Evolutionary conservation across 2,888 invertebrate species (phyloP).

Genomic region (Eulithis prunata): DNA sequence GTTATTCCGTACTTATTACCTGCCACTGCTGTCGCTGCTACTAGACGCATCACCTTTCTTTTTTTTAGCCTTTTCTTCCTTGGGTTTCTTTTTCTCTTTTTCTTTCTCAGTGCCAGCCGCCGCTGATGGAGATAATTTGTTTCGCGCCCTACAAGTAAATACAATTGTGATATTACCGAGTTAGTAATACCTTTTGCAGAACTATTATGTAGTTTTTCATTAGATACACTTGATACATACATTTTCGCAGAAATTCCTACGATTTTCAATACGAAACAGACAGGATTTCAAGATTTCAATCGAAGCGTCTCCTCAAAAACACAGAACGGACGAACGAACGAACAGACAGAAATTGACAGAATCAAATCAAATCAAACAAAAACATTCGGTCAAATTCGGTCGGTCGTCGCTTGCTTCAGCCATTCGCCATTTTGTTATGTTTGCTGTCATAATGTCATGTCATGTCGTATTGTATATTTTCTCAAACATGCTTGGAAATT

Average conservation of each 20-base stretch:
- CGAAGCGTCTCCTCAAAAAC: conserved; percentile 29
- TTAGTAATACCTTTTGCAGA: conserved; percentile 5
- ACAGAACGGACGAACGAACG: neutral
- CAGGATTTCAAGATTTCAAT: conserved; percentile 3
- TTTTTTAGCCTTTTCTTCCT: conserved; percentile 77
- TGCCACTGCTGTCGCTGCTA: conserved; percentile 91
- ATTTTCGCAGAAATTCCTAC: conserved; percentile 21
- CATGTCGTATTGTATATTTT: too few species aligned
- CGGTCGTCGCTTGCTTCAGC: too few species aligned
- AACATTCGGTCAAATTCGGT: too few species aligned
- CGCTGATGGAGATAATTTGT: conserved; percentile 87
- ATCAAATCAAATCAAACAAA: too few species aligned
- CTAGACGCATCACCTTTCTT: conserved; percentile 90
- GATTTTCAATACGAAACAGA: conserved; percentile 4
- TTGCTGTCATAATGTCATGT: too few species aligned
- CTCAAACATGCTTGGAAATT: too few species aligned
- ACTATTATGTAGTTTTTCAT: neutral
- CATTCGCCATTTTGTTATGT: too few species aligned
- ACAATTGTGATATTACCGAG: conserved; percentile 10
- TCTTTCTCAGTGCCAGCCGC: conserved; percentile 85
- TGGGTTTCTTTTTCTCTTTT: conserved; percentile 87
- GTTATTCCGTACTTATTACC: conserved; percentile 59
- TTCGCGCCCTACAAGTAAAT: conserved; percentile 87
- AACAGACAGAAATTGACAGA: too few species aligned
- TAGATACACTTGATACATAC: conserved; percentile 29